A percentile compares a stretch with the other conserved stretches of the same genome.
Evolutionary conservation across 2,113 vertebrate species (phyloP).

Genomic region (Bombycilla garrulus): DNA sequence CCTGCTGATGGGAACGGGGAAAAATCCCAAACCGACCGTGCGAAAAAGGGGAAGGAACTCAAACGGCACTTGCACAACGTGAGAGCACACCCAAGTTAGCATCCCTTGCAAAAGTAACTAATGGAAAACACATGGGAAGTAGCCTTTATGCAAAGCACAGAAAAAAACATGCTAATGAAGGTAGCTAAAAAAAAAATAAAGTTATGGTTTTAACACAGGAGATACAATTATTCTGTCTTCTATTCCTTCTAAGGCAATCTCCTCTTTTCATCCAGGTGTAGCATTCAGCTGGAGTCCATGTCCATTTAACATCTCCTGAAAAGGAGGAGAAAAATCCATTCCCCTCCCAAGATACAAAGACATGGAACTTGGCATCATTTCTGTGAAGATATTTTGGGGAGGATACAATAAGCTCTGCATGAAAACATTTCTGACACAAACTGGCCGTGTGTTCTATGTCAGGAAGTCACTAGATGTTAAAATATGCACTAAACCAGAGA

Average conservation of each 20-base stretch:
- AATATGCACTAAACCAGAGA: not conserved
- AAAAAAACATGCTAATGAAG: not conserved
- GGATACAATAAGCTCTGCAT: not conserved
- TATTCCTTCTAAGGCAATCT: not conserved
- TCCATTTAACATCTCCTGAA: not conserved
- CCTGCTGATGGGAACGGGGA: not conserved
- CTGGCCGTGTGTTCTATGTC: not conserved
- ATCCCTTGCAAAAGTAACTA: not conserved
- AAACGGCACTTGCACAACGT: not conserved
- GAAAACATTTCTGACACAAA: not conserved
- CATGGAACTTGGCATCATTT: not conserved
- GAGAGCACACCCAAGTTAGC: not conserved
- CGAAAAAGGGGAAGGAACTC: not conserved
- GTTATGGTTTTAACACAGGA: not conserved
- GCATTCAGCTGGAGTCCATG: not conserved
- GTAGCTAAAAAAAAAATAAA: not conserved
- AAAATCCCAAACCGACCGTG: rapidly evolving
- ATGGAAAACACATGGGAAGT: not conserved
- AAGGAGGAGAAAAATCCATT: not conserved
- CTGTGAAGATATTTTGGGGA: not conserved
- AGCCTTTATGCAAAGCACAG: not conserved
- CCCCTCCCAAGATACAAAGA: not conserved
- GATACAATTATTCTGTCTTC: not conserved
- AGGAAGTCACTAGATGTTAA: not conserved
- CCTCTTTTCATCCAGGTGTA: not conserved